Evolutionary conservation across 2,113 vertebrate species (phyloP).

Genomic region (Puma concolor): DNA sequence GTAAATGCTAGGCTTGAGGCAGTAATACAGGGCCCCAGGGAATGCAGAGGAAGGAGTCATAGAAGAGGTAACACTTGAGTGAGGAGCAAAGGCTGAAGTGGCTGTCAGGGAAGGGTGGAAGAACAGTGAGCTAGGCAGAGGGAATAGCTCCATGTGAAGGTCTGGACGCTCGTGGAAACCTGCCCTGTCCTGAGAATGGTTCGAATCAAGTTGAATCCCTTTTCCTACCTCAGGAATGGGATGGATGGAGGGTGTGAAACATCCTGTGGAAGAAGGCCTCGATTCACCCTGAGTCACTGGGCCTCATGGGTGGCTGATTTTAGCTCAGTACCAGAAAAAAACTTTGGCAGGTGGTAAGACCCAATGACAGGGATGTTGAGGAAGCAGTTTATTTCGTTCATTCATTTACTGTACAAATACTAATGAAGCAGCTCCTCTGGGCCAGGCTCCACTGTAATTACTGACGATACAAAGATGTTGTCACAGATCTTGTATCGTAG

Average conservation of each 20-base stretch:
- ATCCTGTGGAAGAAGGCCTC: background rate
- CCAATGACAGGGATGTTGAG: background rate
- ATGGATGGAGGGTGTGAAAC: background rate
- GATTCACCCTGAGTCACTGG: background rate
- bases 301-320: background rate
- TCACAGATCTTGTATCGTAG: background rate
- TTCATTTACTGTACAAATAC: background rate
- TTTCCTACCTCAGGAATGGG: background rate
- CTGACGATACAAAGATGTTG: background rate
- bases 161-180: background rate
- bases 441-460: background rate
- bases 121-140: background rate
- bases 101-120: background rate
- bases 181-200: background rate
- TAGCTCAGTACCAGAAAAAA: background rate
- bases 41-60: background rate
- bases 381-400: background rate
- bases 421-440: background rate
- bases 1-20: background rate
- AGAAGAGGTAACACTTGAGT: background rate
- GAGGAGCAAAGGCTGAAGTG: background rate
- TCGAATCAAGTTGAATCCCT: background rate
- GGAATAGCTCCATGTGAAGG: background rate
- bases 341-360: background rate
- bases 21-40: background rate